Evolutionary conservation across 2,888 invertebrate species (phyloP).

Genomic region (Apotomis capreana): DNA sequence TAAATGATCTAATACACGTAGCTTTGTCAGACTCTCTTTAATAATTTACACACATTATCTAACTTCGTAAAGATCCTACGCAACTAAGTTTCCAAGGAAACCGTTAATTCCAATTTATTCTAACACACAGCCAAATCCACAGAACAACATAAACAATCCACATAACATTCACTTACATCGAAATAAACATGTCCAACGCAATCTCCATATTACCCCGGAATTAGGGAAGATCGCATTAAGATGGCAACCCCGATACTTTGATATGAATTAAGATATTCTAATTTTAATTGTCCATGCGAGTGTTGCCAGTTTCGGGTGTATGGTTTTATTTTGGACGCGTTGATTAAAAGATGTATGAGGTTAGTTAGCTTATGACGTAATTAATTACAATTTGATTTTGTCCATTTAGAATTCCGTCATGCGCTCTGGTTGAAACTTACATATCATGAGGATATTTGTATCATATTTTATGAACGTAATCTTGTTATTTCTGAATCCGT

Average conservation of each 20-base stretch:
- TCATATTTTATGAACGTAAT: too few relatives aligned
- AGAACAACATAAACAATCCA: constrained; percentile 50
- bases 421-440: too few relatives aligned
- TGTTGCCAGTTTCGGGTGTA: constrained; percentile 37
- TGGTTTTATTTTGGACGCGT: constrained; percentile 29
- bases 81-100: background rate
- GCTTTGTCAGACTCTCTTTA: too few relatives aligned
- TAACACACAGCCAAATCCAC: constrained; percentile 24
- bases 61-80: background rate
- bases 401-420: too few relatives aligned
- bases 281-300: constrained; percentile 78
- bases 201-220: constrained; percentile 76
- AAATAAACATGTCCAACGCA: constrained; percentile 76
- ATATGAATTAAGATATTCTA: constrained; percentile 90
- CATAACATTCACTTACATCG: constrained; percentile 75
- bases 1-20: too few relatives aligned
- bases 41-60: background rate
- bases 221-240: constrained; percentile 82
- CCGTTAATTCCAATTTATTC: constrained; percentile 28
- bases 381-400: background rate
- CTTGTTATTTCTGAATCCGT: too few relatives aligned
- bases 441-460: too few relatives aligned
- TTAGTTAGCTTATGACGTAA: background rate
- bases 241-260: constrained; percentile 83
- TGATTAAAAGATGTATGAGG: constrained; percentile 33